Evolutionary conservation across 2,113 vertebrate species (phyloP), one percentile per base, ranked within the genome.

Genomic region (Odontophorus gujanensis): DNA sequence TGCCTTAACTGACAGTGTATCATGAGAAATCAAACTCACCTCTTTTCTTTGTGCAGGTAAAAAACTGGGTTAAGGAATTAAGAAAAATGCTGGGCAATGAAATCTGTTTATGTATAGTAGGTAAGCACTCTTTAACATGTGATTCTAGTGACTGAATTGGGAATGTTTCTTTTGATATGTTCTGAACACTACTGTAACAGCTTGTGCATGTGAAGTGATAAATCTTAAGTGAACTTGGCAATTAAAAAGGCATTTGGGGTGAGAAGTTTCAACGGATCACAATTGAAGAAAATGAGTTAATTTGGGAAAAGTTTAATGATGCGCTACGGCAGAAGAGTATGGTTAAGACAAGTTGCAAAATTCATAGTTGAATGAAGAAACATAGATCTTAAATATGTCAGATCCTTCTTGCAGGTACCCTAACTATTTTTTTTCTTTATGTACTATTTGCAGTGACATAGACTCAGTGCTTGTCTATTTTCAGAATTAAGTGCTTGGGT

Each of bases 51-150:
- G 71, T 95, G 50, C 96, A 99, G 99, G 99, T 99, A 95, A 99
- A 99, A 98, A 99, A 99, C 96, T 99, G 99, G 99, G 99, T 99
- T 91, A 99, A 99, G 93, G 99, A 99, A 97, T 97, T 99, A 97
- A 98, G 99, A 95, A 99, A 99, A 98, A 99, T 99, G 99, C 97
- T 99, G 98, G 99, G 99, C 91, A 99, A 99, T 93, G 99, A 99
- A 96, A 99, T 99, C 93, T 99, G 99, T 98, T 98, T 99, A 98
- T 99, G 99, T 99, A 99, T 99, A 98, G 99, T 99, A 98, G 99
- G 99, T 99, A 98, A 98, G 99, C 81, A 4, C 79, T 78, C 11
- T 69, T 67, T 68, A 87, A 18, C 6, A 18, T 30, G 13, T 36
- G 21, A 51, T 82, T 72, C 9, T 59, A 73, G 21, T 75, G 26